phyloP scores from a whole-genome alignment of 2,888 invertebrate species.

The Podabrus alpinus region DNA sequence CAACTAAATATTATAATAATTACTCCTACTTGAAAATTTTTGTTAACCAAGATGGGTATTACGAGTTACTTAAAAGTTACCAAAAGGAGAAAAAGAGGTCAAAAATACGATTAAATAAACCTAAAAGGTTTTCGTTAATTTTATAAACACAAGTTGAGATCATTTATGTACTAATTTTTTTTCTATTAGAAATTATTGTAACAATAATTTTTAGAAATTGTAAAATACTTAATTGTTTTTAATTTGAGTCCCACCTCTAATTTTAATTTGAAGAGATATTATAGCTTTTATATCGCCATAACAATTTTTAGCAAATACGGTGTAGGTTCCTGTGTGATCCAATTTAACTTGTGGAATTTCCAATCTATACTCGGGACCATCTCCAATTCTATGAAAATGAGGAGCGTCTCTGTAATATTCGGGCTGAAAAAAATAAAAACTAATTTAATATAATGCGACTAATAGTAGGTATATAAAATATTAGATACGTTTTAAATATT shows the following conservation, averaged over 20 bases:
- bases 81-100: neutral
- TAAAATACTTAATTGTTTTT: neutral
- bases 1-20: neutral
- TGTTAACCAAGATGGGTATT: neutral
- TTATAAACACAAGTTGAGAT: neutral
- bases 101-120: neutral
- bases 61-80: neutral
- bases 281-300: conserved; percentile 86
- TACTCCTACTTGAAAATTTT: neutral
- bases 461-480: too few species aligned
- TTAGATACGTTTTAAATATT: too few species aligned
- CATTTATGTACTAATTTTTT: neutral
- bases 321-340: conserved; percentile 86
- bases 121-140: neutral
- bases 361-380: conserved; percentile 79
- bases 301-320: conserved; percentile 79
- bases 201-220: neutral
- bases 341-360: conserved; percentile 86
- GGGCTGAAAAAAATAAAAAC: conserved; percentile 61
- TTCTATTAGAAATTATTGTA: neutral
- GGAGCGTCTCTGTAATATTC: conserved; percentile 86
- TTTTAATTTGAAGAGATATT: conserved; percentile 84
- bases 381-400: conserved; percentile 76
- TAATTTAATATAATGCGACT: neutral
- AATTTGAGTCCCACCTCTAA: conserved; percentile 65